Evolutionary conservation across 2,888 invertebrate genomes (phyloP).

Genomic region (Carabus problematicus): DNA sequence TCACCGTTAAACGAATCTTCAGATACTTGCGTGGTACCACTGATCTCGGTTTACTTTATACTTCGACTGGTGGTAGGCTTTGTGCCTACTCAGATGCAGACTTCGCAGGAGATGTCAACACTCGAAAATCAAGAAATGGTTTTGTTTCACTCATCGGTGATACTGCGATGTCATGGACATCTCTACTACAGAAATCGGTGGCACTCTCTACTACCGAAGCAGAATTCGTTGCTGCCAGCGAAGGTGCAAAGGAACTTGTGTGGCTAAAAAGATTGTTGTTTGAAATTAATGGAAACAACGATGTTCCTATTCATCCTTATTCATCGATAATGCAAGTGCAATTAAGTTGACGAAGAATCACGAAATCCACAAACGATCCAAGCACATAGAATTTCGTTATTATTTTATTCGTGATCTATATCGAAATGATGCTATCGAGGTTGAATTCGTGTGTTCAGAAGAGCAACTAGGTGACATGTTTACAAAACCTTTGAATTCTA

Average conservation of each 20-base stretch:
- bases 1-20: constrained; percentile 30
- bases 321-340: constrained; percentile 46
- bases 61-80: constrained; percentile 33
- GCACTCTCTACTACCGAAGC: constrained; percentile 49
- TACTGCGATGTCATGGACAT: constrained; percentile 20
- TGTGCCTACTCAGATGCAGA: constrained; percentile 44
- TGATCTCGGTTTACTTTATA: constrained; percentile 30
- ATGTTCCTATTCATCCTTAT: constrained; percentile 33
- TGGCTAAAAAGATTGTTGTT: constrained; percentile 42
- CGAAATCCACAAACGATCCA: constrained; percentile 45
- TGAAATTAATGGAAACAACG: constrained; percentile 35
- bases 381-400: constrained; percentile 45
- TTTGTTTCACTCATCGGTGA: constrained; percentile 31
- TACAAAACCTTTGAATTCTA: constrained; percentile 5
- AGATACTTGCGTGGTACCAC: constrained; percentile 32
- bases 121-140: constrained; percentile 37
- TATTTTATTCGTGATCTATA: constrained; percentile 45
- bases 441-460: constrained; percentile 43
- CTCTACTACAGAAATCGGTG: constrained; percentile 43
- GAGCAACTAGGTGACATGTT: constrained; percentile 24
- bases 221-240: constrained; percentile 51
- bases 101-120: constrained; percentile 41
- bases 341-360: constrained; percentile 47
- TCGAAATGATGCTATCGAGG: constrained; percentile 46
- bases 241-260: constrained; percentile 44